These are phyloP conservation scores for Aurelia sp. DNA, from an alignment of 30 jellyfish, hydroid and myxozoan species.

Conservation along the genomic window DNA sequence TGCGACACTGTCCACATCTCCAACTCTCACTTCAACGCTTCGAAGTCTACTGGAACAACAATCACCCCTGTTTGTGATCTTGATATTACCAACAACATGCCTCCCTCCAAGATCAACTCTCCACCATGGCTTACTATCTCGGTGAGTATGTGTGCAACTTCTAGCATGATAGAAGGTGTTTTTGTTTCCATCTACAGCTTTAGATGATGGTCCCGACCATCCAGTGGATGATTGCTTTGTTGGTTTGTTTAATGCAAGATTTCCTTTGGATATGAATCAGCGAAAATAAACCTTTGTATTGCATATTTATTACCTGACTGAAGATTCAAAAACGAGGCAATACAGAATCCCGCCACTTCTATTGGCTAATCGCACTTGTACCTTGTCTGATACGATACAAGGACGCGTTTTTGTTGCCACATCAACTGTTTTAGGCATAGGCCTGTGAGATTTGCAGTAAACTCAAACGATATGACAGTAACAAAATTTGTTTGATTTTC, in stretches of 20 bases:
- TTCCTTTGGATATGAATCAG: conserved; percentile 4
- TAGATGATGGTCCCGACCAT: conserved; percentile 14
- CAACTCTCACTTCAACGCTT: conserved; percentile 39
- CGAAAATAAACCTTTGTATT: too few relatives aligned
- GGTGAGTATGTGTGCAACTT: conserved; percentile 34
- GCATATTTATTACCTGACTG: too few relatives aligned
- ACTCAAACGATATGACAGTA: too few relatives aligned
- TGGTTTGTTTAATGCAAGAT: conserved; percentile 46
- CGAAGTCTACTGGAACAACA: conserved; percentile 28
- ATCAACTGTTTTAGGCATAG: too few relatives aligned
- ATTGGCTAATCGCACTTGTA: too few relatives aligned
- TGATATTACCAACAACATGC: conserved; percentile 35
- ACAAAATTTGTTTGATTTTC: too few relatives aligned
- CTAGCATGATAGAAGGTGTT: conserved; percentile 18
- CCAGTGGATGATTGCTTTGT: conserved; percentile 61
- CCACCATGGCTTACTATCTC: conserved; percentile 55
- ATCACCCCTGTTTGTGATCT: conserved; percentile 38
- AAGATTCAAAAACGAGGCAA: too few relatives aligned
- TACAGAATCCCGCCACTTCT: too few relatives aligned
- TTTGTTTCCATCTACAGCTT: conserved; percentile 53
- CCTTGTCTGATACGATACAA: too few relatives aligned
- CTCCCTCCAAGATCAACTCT: conserved; percentile 44
- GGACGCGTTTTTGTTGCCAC: too few relatives aligned
- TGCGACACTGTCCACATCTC: conserved; percentile 11
- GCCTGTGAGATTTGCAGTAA: too few relatives aligned